Evolutionary conservation across 2,888 invertebrate genomes (phyloP), one percentile per base, ranked within the genome.

Genomic region (Ommatoiulus sabulosus): DNA sequence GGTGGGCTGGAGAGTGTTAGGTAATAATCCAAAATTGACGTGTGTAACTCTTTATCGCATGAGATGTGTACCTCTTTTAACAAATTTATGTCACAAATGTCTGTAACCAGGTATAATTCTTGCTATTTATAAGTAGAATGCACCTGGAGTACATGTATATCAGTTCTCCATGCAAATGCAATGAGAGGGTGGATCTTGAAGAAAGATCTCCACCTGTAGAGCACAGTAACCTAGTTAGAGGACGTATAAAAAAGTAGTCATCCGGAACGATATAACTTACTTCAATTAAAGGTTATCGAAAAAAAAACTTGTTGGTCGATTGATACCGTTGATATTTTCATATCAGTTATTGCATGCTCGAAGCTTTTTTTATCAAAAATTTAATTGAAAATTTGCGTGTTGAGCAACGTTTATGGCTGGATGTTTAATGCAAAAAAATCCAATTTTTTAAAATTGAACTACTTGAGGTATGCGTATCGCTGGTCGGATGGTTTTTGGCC

Each of bases 221-320:
- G 72, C 72, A 72, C 72, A 72, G 72, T 72, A 72, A 72, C 72
- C 72, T 72, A 72, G 72, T 72, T 72, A 72, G 72, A 72, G 72
- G 24, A 72, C 72, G 24, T 72, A 72, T 8, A 24, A 72, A 72
- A 72, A 24, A 24, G 72, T 24, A 24, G 8, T 72, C 72, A 72
- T 72, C 72, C 72, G 72, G 72, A 72, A 72, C 72, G 72, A 72
- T 72, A 72, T 24, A 72, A 72, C 72, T 24, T n/a, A 72, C 72
- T 24, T n/a, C 72, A 72, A 72, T 72, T 72, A 72, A 72, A 72
- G 72, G 72, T 72, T 72, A 72, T 72, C 72, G 24, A 24, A 72
- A 8, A 72, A 35, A 0, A 24, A 72, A 72, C 72, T 72, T 72
- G 72, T 10, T 72, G 72, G 8, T 24, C n/a, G 72, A 72, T 72